Evolutionary conservation across 2,888 invertebrate genomes (phyloP).

Genomic region (Drosophila lacicola): DNA sequence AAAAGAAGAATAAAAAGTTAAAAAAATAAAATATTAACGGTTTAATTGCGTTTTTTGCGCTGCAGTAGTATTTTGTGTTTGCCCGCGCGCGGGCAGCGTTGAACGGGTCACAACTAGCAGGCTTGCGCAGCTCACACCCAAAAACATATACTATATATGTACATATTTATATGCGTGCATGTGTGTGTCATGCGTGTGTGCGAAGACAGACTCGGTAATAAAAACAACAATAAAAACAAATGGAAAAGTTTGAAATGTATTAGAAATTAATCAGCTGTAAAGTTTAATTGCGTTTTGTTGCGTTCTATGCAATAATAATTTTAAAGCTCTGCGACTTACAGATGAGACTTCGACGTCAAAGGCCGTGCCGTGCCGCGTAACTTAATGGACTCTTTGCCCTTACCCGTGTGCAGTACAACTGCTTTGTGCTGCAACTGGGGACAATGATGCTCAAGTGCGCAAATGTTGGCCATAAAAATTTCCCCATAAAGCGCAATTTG

Average conservation of each 20-base stretch:
- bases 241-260: conserved; percentile 31
- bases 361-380: conserved; percentile 61
- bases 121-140: conserved; percentile 66
- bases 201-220: conserved; percentile 43
- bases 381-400: conserved; percentile 55
- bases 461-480: neutral
- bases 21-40: conserved; percentile 16
- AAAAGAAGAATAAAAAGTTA: conserved; percentile 24
- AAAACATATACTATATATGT: conserved; percentile 36
- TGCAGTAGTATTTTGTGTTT: neutral
- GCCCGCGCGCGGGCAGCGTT: conserved; percentile 7
- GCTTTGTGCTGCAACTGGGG: neutral
- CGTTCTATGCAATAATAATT: conserved; percentile 32
- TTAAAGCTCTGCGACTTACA: conserved; percentile 43
- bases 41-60: conserved; percentile 26
- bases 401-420: conserved; percentile 6
- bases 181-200: conserved; percentile 20
- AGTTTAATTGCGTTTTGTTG: conserved; percentile 17
- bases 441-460: neutral
- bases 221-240: conserved; percentile 64
- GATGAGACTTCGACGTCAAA: conserved; percentile 59
- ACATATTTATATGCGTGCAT: conserved; percentile 20
- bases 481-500: neutral
- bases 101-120: conserved; percentile 25
- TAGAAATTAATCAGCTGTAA: conserved; percentile 34